Conservation (phyloP, 2,888 invertebrate genomes). For the Coleophora flavipennella region DNA sequence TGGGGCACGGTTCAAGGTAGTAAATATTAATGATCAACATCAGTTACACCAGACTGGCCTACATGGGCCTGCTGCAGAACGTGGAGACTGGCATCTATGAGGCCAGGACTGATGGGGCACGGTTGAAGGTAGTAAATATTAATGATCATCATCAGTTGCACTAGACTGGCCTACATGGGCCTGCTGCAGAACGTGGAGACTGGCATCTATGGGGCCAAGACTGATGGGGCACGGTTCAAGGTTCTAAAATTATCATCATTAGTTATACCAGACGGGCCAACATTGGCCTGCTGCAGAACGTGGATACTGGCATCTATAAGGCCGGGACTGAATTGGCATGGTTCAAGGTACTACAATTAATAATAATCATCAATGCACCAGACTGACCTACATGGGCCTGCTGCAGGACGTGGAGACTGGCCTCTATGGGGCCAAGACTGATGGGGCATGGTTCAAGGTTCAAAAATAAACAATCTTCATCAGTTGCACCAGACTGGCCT, state of each 20-base stretch:
- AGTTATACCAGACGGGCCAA: conserved; percentile 86
- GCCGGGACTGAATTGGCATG: conserved; percentile 76
- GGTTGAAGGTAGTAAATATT: conserved; percentile 74
- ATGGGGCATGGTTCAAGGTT: conserved; percentile 80
- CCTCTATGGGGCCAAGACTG: conserved; percentile 66
- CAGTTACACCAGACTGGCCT: conserved; percentile 84
- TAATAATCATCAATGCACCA: conserved; percentile 76
- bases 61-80: conserved; percentile 87
- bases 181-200: conserved; percentile 81
- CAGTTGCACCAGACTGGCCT: conserved; percentile 84
- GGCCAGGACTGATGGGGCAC: conserved; percentile 75
- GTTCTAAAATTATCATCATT: conserved; percentile 79
- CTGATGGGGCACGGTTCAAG: conserved; percentile 80
- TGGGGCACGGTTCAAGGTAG: conserved; percentile 80
- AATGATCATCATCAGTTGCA: conserved; percentile 76
- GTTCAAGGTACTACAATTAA: conserved; percentile 74
- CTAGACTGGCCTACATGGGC: conserved; percentile 86
- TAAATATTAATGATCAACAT: conserved; percentile 19
- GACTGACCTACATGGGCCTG: conserved; percentile 86
- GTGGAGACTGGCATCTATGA: conserved; percentile 71
- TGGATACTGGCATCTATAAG: conserved; percentile 69
- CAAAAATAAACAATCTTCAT: conserved; percentile 80
- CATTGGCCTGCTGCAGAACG: conserved; percentile 85
- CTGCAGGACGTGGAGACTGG: conserved; percentile 79
- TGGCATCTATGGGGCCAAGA: conserved; percentile 65